Evolutionary conservation across 2,888 invertebrate genomes (phyloP).

Genomic region (Acrocyrtus sp.): DNA sequence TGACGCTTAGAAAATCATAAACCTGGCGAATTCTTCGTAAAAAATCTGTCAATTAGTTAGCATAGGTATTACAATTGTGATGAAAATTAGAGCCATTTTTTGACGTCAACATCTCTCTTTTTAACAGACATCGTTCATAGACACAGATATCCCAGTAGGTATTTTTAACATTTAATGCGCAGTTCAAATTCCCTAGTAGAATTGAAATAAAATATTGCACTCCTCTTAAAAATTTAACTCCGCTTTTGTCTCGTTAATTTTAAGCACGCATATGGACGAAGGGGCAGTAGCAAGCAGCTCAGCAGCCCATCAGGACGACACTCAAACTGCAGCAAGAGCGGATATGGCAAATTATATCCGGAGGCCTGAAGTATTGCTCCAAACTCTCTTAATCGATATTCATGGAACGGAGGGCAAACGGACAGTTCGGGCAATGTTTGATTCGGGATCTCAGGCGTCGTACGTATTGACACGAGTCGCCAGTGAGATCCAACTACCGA

Average conservation of each 20-base stretch:
- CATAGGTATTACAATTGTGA: too few relatives aligned
- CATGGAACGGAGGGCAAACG: constrained; percentile 37
- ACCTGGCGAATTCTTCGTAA: too few relatives aligned
- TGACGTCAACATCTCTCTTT: too few relatives aligned
- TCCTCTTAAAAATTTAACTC: neutral
- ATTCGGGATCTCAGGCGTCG: constrained; percentile 61
- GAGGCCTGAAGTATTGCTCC: constrained; percentile 28
- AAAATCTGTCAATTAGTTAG: too few relatives aligned
- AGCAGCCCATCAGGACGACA: neutral
- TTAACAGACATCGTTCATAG: too few relatives aligned
- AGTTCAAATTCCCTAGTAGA: neutral
- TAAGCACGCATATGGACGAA: neutral
- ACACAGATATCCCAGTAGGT: too few relatives aligned
- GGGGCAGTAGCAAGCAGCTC: neutral
- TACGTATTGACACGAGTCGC: constrained; percentile 58
- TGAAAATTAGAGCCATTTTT: too few relatives aligned
- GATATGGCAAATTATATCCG: neutral
- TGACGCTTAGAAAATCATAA: too few relatives aligned
- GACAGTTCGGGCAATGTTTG: constrained; percentile 56
- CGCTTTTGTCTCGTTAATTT: neutral
- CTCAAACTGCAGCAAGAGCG: neutral
- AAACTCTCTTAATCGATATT: constrained; percentile 59
- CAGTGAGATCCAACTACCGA: constrained; percentile 50
- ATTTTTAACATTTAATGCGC: too few relatives aligned
- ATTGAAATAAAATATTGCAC: neutral